phyloP scores from a whole-genome alignment of 1,140 invertebrate species.

The Drosophila eugracilis region DNA sequence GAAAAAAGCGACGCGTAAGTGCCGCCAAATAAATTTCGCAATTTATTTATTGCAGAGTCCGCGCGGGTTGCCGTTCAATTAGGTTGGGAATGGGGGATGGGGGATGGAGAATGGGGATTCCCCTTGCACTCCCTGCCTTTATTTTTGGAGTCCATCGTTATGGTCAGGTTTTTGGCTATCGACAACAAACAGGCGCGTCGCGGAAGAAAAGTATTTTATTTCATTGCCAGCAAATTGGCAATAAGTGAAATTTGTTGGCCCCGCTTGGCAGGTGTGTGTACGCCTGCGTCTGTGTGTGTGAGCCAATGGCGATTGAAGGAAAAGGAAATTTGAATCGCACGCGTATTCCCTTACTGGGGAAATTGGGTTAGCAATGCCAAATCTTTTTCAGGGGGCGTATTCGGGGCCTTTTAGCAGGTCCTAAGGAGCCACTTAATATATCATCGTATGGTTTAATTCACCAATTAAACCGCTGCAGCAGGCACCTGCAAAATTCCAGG shows the following conservation, averaged over 20 bases:
- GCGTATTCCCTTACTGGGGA: conserved; percentile 22
- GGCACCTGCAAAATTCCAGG: conserved; percentile 28
- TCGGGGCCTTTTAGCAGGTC: conserved; percentile 30
- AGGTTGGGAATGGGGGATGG: background rate
- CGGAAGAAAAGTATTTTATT: conserved; percentile 74
- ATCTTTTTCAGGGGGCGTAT: conserved; percentile 19
- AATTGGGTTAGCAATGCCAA: conserved; percentile 63
- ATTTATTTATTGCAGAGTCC: conserved; percentile 76
- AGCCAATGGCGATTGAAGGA: conserved; percentile 13
- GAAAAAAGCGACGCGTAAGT: conserved; percentile 80
- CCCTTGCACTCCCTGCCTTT: conserved; percentile 2
- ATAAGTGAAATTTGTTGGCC: conserved; percentile 82
- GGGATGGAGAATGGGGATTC: conserved; percentile 2
- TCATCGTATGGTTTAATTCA: conserved; percentile 35
- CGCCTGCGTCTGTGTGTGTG: background rate
- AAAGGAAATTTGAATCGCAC: conserved; percentile 50
- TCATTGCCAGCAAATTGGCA: conserved; percentile 81
- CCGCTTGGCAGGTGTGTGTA: conserved; percentile 66
- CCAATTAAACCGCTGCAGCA: conserved; percentile 11
- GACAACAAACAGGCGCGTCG: conserved; percentile 32
- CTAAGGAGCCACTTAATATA: conserved; percentile 55
- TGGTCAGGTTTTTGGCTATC: conserved; percentile 63
- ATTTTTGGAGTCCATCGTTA: background rate
- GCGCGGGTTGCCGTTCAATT: conserved; percentile 50
- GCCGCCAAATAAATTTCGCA: conserved; percentile 82